Base-by-base conservation (phyloP, 2,888 invertebrate genomes). In the Agonopterix subpropinquella region DNA sequence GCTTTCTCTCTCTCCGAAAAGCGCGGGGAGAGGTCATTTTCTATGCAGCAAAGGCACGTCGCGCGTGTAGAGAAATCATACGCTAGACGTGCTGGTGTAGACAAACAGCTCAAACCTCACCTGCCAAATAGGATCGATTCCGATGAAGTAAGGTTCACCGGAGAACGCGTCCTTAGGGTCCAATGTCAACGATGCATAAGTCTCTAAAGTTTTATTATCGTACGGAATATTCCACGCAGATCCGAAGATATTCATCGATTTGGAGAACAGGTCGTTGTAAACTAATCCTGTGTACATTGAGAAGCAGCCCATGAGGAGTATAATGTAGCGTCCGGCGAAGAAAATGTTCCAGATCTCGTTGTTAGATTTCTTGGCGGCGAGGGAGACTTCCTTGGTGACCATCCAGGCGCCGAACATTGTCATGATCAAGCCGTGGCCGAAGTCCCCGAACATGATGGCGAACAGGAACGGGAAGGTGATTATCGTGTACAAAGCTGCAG, bases 211-310 rank as follows among this genome's bases (percentile, higher is more conserved):
- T 0, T 80, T 76, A 44, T 86, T 79, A 59, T 92, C 90, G 55
- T 91, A 92, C 1, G 82, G 83, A 35, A 89, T 77, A 13, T 63
- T 69, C 98, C 98, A 99, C 52, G 94, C 91, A 0, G 97, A 94
- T 0, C 97, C 97, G 79, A 99, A 99, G 41, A 99, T 91, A 71
- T 99, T 99, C 67, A 98, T 77, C 0, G 98, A 97, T 74, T 98
- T 98, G 4, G 98, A 97, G 88, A 99, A 99, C 28, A 96, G 90
- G 71, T 99, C 99, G 79, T 99, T 99, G 83, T 99, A 99, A 53
- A 99, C 95, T 4, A 99, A 62, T 0, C 99, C 99, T 18, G 99
- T 98, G 88, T 99, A 99, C 90, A 99, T 96, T 0, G 98, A 98
- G 85, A 99, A 99, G 11, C 94, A 79, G 5, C 99, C 99, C 99